These are phyloP conservation scores for Gastracanthus pulcherrimus DNA, from an alignment of 2,888 invertebrate species.

Conservation along the genomic window DNA sequence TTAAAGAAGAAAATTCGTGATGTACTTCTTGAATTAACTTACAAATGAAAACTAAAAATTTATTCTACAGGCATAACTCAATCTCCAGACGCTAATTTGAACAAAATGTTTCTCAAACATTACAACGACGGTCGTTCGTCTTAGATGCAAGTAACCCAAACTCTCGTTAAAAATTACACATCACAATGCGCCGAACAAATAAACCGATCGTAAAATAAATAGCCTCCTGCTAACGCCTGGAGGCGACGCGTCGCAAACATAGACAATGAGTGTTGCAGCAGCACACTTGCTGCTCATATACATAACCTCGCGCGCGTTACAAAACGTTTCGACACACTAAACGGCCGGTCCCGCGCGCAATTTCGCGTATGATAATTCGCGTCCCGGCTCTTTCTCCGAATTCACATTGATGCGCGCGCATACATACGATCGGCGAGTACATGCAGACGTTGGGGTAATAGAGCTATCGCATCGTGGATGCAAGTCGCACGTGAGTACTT, in stretches of 20 bases:
- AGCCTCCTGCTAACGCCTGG: neutral
- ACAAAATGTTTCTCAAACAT: neutral
- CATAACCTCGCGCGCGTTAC: neutral
- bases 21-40: no score
- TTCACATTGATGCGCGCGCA: conserved; percentile 30
- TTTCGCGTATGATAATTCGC: conserved; percentile 43
- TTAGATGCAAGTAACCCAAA: neutral
- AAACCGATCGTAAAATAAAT: conserved; percentile 22
- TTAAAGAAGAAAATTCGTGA: no score
- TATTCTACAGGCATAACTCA: no score
- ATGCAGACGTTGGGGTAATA: conserved; percentile 34
- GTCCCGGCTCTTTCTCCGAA: conserved; percentile 27
- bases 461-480: conserved; percentile 36
- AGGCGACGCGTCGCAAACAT: neutral
- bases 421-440: neutral
- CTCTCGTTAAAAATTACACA: neutral
- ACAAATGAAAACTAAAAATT: no score
- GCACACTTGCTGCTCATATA: conserved; percentile 4
- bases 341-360: neutral
- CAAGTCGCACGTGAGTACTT: neutral
- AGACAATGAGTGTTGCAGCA: conserved; percentile 6
- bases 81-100: no score
- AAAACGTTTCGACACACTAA: conserved; percentile 31
- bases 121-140: neutral
- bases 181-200: conserved; percentile 1